phyloP scores from a whole-genome alignment of 2,888 invertebrate species.

The Lochmaea crataegi region DNA sequence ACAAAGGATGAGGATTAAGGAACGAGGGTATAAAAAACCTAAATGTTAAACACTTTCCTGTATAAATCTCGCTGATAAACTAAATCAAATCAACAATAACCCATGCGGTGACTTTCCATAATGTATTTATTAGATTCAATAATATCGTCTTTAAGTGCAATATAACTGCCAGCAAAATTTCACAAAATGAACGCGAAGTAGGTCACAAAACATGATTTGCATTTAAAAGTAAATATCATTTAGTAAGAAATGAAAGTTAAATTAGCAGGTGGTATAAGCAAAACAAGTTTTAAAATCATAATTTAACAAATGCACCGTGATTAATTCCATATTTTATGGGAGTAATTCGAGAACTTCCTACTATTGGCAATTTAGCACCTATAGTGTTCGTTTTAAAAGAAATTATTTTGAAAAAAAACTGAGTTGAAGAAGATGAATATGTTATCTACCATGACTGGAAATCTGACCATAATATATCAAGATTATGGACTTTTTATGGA shows the following conservation, averaged over 20 bases:
- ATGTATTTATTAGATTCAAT: not conserved
- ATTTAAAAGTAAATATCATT: conserved; percentile 51
- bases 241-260: conserved; percentile 46
- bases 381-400: too few species aligned
- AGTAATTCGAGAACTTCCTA: conserved; percentile 2
- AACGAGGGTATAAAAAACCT: too few species aligned
- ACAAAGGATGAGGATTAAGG: too few species aligned
- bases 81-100: not conserved
- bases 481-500: too few species aligned
- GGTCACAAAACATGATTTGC: conserved; percentile 52
- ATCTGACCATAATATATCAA: too few species aligned
- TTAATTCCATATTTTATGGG: conserved; percentile 18
- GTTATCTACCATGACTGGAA: too few species aligned
- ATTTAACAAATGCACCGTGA: conserved; percentile 31
- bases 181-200: conserved; percentile 37
- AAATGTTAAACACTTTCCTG: too few species aligned
- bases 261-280: conserved; percentile 45
- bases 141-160: not conserved
- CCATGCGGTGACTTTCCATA: not conserved
- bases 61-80: too few species aligned
- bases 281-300: conserved; percentile 44
- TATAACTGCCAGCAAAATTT: conserved; percentile 34
- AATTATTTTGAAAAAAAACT: too few species aligned
- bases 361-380: too few species aligned
- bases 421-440: too few species aligned